A percentile compares a stretch with the other conserved stretches of the same genome.
Evolutionary conservation across 2,113 vertebrate species (phyloP).

Genomic region (Tetrao urogallus): DNA sequence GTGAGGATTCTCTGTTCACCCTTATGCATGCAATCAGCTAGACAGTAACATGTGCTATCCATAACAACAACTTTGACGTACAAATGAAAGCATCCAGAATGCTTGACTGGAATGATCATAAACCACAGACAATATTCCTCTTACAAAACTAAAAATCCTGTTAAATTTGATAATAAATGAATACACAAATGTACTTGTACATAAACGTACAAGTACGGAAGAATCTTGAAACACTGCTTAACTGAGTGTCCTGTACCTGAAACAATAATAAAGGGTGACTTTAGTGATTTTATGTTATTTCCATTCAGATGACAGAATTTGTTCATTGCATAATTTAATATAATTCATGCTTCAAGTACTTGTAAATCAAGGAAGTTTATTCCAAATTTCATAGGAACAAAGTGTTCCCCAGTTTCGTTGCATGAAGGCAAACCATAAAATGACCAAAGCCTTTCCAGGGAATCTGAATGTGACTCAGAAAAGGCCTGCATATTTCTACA

Average conservation of each 20-base stretch:
- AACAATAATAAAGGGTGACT: not conserved
- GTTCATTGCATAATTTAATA: not conserved
- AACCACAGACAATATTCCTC: not conserved
- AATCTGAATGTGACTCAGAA: not conserved
- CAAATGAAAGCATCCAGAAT: not conserved
- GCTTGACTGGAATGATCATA: not conserved
- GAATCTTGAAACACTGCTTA: not conserved
- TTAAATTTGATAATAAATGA: not conserved
- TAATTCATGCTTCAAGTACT: not conserved
- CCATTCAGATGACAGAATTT: not conserved
- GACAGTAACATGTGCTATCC: not conserved
- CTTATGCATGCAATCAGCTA: not conserved
- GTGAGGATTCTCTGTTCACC: not conserved
- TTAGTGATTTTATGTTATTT: not conserved
- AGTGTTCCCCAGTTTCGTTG: not conserved
- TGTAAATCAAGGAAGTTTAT: not conserved
- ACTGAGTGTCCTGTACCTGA: not conserved
- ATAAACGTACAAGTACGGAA: not conserved
- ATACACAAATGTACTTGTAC: too few relatives aligned
- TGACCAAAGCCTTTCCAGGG: not conserved
- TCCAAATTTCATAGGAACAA: not conserved
- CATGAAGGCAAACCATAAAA: not conserved
- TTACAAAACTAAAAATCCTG: not conserved
- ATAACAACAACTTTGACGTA: accelerated
- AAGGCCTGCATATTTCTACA: not conserved